Base-by-base conservation (phyloP, 2,797 vertebrate species). In the Semotilus atromaculatus region DNA sequence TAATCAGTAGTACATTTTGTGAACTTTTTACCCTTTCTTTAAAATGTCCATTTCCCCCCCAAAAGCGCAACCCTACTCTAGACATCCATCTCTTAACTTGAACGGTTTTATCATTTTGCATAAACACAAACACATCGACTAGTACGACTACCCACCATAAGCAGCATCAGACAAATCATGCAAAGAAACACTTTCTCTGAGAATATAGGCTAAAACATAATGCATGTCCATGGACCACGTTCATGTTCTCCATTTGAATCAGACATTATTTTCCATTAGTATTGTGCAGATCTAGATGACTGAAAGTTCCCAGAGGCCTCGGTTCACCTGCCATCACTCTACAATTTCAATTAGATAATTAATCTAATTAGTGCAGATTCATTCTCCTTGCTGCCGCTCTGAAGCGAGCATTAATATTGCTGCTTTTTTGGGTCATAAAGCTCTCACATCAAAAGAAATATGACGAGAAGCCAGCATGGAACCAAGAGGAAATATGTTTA, bases 341-440 rank as follows among this genome's bases (percentile, higher is more conserved):
- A 70, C n/a, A 55, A 68, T 74, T 51, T 53, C 82, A 55, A 90
- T 89, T 89, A 90, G 87, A 86, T 92, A 93, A 94, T 93, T 91
- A 92, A 90, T 88, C 88, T 90, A 93, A 93, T 94, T 94, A 93
- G 91, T 84, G 7, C 89, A 89, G 82, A 91, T 68, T 80, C 88
- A 87, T 90, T 86, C 90, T 87, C 80, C 64, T 81, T 70, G 85
- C 82, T 87, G 80, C 78, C 85, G 81, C 82, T 89, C 89, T 85
- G 87, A 87, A 80, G 89, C 78, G 79, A 85, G 85, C 87, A 89
- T 92, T 93, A 91, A 92, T 90, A 91, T 90, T 84, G 89, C 90
- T 80, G 71, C 16, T 51, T 88, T 62, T 85, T 89, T 66, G 90
- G 91, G 89, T 92, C 89, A 91, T 91, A 92, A 93, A 93, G 88